Conservation (phyloP, 2,113 vertebrate species). For the Gymnogyps californianus region DNA sequence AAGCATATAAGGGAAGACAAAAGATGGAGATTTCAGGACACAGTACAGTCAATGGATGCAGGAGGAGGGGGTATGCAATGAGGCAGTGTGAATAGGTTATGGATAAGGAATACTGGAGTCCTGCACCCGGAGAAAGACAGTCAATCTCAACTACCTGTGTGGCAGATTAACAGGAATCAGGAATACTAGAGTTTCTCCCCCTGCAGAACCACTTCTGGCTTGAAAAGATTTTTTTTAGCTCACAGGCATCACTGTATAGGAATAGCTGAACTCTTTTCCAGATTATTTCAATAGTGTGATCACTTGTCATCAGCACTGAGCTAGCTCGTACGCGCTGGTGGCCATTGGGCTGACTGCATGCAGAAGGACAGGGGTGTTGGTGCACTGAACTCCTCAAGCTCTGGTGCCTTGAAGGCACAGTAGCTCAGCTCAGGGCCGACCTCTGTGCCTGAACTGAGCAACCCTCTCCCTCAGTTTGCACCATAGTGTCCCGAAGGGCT, state of each 20-base stretch:
- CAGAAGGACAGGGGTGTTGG: not conserved
- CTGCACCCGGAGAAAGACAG: not conserved
- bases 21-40: not conserved
- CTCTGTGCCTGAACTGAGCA: not conserved
- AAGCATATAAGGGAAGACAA: not conserved
- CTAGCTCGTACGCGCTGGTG: fast-evolving
- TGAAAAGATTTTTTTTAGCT: not conserved
- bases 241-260: not conserved
- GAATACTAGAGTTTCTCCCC: not conserved
- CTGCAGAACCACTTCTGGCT: not conserved
- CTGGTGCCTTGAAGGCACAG: not conserved
- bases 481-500: not conserved
- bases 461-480: not conserved
- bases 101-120: not conserved
- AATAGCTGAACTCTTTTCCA: not conserved
- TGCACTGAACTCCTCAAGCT: not conserved
- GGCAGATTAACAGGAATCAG: not conserved
- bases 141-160: not conserved
- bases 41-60: not conserved
- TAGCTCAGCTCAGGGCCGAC: not conserved
- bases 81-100: not conserved
- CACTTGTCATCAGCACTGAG: not conserved
- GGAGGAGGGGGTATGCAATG: not conserved
- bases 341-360: not conserved
- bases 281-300: not conserved